Base-by-base conservation (phyloP, 2,888 invertebrate species). In the Agelastica alni region DNA sequence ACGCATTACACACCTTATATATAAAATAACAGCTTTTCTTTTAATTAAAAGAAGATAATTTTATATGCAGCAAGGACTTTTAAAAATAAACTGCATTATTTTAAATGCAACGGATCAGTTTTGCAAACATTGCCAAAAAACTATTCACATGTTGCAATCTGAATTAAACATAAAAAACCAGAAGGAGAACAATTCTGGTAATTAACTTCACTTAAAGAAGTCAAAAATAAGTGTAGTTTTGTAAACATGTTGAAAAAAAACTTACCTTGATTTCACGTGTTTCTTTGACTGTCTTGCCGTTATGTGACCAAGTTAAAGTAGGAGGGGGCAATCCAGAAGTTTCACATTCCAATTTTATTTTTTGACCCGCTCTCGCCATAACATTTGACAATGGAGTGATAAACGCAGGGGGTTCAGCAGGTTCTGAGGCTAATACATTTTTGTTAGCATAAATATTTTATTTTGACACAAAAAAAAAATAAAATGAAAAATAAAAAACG, bases 321-420 rank as follows among this genome's bases (percentile, higher is more conserved):
- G 88, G 88, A 47, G 77, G 73, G 36, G 88, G 88, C 64, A 82
- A 78, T 58, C 88, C 88, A 42, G 78, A 79, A 56, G 86, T 83
- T 70, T 84, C 79, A 62, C 88, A 87, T 74, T 88, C 87, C 63
- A 90, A 75, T 74, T 85, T 85, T 67, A 88, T 80, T 74, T 85
- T 87, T 70, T 89, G 86, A 39, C 89, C 88, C 51, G 86, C 84
- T 63, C 86, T 80, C 4, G 85, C 86, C 84, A 86, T 87, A n/a
- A 85, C 82, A 74, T 88, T 87, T 2, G 84, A 83, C 26, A 88
- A 77, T 2, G 86, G 83, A 51, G 79, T 76, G 41, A 81, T 76
- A 63, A 89, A 86, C 49, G 74, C 75, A 9, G 88, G 88, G 52
- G 81, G 74, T 71, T 85, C 83, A n/a, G 81, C 79, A 30, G 83